Base-by-base conservation (phyloP, 2,113 vertebrate genomes). In the Austrofundulus limnaeus region DNA sequence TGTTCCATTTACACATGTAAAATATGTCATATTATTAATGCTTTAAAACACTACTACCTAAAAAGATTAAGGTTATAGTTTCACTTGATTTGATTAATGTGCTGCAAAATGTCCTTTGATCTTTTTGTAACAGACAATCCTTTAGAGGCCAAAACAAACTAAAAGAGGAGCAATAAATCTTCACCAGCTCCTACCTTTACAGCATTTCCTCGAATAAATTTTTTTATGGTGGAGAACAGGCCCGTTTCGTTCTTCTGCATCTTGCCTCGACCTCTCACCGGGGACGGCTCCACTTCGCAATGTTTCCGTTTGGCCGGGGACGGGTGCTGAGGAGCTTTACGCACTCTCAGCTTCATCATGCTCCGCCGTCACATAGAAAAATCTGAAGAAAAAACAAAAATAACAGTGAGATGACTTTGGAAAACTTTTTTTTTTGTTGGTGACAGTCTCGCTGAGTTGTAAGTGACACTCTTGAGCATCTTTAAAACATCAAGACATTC, bases 261-360 rank as follows among this genome's bases (percentile, higher is more conserved):
- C 67, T 81, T 90, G 64, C 78, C 84, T 72, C 85, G 85, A 55
- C 85, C 78, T 46, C 86, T 80, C 34, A 55, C 56, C 0, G 86
- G 69, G 9, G 83, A 72, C 24, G 82, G 80, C 62, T 83, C 88
- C 86, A 91, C 88, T 49, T 91, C 83, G 38, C 88, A 82, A 80
- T 87, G 94, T 93, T 96, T 98, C 92, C 96, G 91, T 92, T 98
- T 99, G 54, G 94, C 92, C 88, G 93, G 93, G 89, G 93, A 77
- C 15, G 89, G 86, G 11, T 92, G 94, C 95, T 96, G 96, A 96
- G 97, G 93, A 91, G 94, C 92, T 51, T 98, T 97, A 76, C 96
- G 92, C 90, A 95, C 95, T 92, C 97, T 98, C 95, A 99, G 95
- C 95, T 94, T 96, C 96, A 98, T 98, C 79, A 91, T 96, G 94